Base-by-base conservation (phyloP, 2,113 vertebrate species). In the Dryoscopus gambensis region DNA sequence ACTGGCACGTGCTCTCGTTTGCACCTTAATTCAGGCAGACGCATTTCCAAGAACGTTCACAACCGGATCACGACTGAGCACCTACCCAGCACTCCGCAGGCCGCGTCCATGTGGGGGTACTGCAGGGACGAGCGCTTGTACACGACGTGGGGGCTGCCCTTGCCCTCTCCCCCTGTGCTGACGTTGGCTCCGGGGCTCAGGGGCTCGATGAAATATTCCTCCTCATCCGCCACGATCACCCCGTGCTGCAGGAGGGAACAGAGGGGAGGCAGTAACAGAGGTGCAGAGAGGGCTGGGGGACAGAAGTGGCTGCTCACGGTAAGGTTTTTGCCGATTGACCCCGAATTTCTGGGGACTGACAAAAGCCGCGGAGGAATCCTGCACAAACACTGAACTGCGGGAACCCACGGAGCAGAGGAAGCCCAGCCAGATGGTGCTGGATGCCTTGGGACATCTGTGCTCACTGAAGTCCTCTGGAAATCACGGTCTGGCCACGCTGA, bases 171-270 rank as follows among this genome's bases (percentile, higher is more conserved):
- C 71, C 95, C 97, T 9, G 62, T 55, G 44, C 98, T 98, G 55
- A 98, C 83, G 60, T 99, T 99, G 93, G 98, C 97, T 63, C 98
- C 97, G 0, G 98, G 98, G 87, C 98, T 98, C 93, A 99, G 98
- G 31, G 99, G 99, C 93, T 99, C 99, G 27, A 99, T 99, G 97
- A 99, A 98, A 97, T 99, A 99, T 83, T 99, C 99, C 94, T 99
- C 99, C 53, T 99, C 99, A 9, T 98, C 99, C 6, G 99, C 98
- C 60, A 99, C 98, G 49, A 99, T 99, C 96, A 99, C 99, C 74
- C 99, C 99, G 28, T 99, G 99, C 99, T 99, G 98, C 84, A 90
- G 96, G 94, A 94, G 70, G 70, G 69, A 79, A 76, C 75, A 90
- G 39, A 82, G 1, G 13, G 47, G 21, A 55, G 55, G 46, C 15